A percentile compares a stretch with the other conserved stretches of the same genome.
phyloP scores from a whole-genome alignment of 2,113 vertebrate species.

The Podocnemis expansa region DNA sequence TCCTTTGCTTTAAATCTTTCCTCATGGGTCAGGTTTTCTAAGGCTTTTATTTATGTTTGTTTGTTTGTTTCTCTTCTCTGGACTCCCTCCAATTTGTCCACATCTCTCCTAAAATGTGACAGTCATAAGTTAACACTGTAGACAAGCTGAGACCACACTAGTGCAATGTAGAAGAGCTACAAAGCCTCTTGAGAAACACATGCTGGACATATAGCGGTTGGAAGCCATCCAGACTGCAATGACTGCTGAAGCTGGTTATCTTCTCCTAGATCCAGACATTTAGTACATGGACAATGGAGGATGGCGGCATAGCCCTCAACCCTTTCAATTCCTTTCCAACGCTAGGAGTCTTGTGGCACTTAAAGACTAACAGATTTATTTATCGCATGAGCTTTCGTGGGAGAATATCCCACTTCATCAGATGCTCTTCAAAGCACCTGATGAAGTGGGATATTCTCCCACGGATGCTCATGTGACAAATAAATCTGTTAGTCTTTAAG shows the following conservation, averaged over 20 bases:
- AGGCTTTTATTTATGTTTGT: background rate
- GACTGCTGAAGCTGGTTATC: background rate
- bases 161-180: background rate
- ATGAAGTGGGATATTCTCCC: no score
- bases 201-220: background rate
- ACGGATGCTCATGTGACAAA: no score
- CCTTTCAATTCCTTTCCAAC: background rate
- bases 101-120: background rate
- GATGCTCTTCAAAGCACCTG: no score
- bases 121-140: no score
- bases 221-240: background rate
- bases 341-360: no score
- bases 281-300: background rate
- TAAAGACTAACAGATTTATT: no score
- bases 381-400: no score
- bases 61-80: background rate
- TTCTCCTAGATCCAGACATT: background rate
- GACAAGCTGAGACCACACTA: no score
- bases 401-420: no score
- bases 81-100: background rate
- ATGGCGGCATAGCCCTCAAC: background rate
- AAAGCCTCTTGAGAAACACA: background rate
- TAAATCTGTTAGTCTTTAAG: no score
- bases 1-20: background rate
- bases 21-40: background rate